These are phyloP conservation scores for Lordiphosa mommai DNA, from an alignment of 1,140 invertebrate genomes.

Conservation along the genomic window DNA sequence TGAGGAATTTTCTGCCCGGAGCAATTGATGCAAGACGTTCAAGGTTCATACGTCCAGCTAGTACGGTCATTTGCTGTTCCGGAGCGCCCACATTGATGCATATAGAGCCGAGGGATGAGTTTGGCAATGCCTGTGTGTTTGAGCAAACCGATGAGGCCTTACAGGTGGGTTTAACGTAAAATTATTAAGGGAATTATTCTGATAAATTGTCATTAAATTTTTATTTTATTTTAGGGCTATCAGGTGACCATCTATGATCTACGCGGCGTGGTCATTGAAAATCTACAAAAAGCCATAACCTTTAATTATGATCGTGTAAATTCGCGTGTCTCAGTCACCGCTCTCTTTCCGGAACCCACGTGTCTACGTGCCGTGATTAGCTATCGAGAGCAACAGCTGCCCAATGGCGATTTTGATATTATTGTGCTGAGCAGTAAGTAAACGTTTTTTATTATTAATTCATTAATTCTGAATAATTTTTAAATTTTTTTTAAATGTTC, in stretches of 20 bases:
- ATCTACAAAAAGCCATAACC: slow-evolving; percentile 81
- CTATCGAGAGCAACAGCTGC: slow-evolving; percentile 88
- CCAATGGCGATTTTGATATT: slow-evolving; percentile 95
- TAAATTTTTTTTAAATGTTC: no score
- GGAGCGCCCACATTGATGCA: slow-evolving; percentile 88
- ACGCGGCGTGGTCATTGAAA: slow-evolving; percentile 80
- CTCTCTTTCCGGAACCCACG: slow-evolving; percentile 82
- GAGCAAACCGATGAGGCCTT: slow-evolving; percentile 82
- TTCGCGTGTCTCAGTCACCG: slow-evolving; percentile 81
- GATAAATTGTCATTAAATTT: no score
- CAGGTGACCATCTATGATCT: slow-evolving; percentile 81
- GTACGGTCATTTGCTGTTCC: slow-evolving; percentile 91
- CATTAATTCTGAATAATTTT: neutral
- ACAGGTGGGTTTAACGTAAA: slow-evolving; percentile 80
- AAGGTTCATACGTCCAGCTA: slow-evolving; percentile 91
- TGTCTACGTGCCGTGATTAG: slow-evolving; percentile 91
- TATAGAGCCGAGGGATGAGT: slow-evolving; percentile 93
- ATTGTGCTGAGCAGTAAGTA: slow-evolving; percentile 92
- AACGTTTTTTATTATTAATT: neutral
- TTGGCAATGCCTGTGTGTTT: slow-evolving; percentile 90
- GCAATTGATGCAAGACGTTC: slow-evolving; percentile 91
- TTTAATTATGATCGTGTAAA: slow-evolving; percentile 82
- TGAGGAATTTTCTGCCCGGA: slow-evolving; percentile 84
- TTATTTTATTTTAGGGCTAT: slow-evolving; percentile 80
- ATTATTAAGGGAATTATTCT: no score